phyloP scores from a whole-genome alignment of 2,888 invertebrate genomes.

The Baronia brevicornis region DNA sequence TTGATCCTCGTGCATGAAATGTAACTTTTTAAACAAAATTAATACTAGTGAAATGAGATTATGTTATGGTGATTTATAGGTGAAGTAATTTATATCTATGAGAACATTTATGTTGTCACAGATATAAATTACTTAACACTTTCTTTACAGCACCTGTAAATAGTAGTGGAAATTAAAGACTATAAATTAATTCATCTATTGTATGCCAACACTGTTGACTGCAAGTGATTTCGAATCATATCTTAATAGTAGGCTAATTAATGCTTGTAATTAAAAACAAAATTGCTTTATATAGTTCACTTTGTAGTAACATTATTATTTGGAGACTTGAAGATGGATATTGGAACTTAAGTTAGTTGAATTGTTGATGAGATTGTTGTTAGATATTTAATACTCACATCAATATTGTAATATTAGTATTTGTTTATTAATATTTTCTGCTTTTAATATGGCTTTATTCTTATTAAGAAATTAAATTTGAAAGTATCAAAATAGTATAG shows the following conservation, averaged over 20 bases:
- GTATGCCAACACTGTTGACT: slow-evolving; percentile 29
- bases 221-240: slow-evolving; percentile 67
- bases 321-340: slow-evolving; percentile 2
- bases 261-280: slow-evolving; percentile 30
- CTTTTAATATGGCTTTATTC: slow-evolving; percentile 3
- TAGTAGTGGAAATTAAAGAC: slow-evolving; percentile 9
- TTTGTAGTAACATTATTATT: slow-evolving; percentile 18
- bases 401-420: slow-evolving; percentile 1
- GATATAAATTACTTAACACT: slow-evolving; percentile 19
- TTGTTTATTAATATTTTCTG: slow-evolving; percentile 4
- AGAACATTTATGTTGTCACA: slow-evolving; percentile 22
- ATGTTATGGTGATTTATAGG: slow-evolving; percentile 14
- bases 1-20: slow-evolving; percentile 43
- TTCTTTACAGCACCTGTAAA: slow-evolving; percentile 26
- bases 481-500: slow-evolving; percentile 7
- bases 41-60: slow-evolving; percentile 31
- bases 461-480: neutral
- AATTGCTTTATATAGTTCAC: slow-evolving; percentile 27
- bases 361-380: slow-evolving; percentile 7
- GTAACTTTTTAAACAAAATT: neutral
- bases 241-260: slow-evolving; percentile 51
- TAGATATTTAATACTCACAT: slow-evolving; percentile 3
- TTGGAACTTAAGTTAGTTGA: slow-evolving; percentile 6
- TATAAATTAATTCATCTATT: slow-evolving; percentile 25
- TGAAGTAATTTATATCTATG: slow-evolving; percentile 17